Evolutionary conservation across 2,888 invertebrate genomes (phyloP).

Genomic region (Drosophila conformis): DNA sequence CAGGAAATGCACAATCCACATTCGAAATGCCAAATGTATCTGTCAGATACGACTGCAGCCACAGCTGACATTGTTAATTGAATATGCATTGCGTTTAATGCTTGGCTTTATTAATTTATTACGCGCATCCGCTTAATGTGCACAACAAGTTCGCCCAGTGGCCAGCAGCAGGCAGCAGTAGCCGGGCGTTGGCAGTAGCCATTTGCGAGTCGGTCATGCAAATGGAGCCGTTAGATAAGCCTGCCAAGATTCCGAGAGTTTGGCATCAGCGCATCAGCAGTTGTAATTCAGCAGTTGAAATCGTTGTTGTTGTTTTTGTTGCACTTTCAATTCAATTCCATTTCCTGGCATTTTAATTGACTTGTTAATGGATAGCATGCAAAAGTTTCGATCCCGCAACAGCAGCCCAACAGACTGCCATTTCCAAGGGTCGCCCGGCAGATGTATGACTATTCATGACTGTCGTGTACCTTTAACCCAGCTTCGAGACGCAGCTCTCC

Average conservation of each 20-base stretch:
- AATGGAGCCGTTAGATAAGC: conserved; percentile 77
- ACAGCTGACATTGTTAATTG: conserved; percentile 78
- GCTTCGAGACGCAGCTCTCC: not conserved
- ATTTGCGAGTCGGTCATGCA: conserved; percentile 32
- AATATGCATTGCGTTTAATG: conserved; percentile 79
- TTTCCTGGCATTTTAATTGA: conserved; percentile 80
- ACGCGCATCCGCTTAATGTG: conserved; percentile 77
- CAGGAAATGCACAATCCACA: conserved; percentile 58
- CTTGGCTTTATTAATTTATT: conserved; percentile 81
- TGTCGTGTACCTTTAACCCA: conserved; percentile 50
- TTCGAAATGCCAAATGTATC: conserved; percentile 70
- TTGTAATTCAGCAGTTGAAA: conserved; percentile 32
- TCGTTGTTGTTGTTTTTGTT: conserved; percentile 3
- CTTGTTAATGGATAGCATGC: conserved; percentile 70
- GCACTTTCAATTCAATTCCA: conserved; percentile 25
- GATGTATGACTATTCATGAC: conserved; percentile 52
- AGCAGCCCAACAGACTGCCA: conserved; percentile 2
- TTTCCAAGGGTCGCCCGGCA: conserved; percentile 33
- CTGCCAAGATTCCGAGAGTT: conserved; percentile 40
- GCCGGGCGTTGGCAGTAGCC: conserved; percentile 20
- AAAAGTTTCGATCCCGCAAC: conserved; percentile 11
- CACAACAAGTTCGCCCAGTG: conserved; percentile 38
- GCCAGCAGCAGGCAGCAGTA: not conserved
- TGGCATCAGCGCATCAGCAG: conserved; percentile 34
- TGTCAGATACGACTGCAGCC: conserved; percentile 61